A percentile compares a stretch with the other conserved stretches of the same genome.
These are phyloP conservation scores for Pachymerium ferrugineum DNA, from an alignment of 2,888 invertebrate species.

Conservation along the genomic window DNA sequence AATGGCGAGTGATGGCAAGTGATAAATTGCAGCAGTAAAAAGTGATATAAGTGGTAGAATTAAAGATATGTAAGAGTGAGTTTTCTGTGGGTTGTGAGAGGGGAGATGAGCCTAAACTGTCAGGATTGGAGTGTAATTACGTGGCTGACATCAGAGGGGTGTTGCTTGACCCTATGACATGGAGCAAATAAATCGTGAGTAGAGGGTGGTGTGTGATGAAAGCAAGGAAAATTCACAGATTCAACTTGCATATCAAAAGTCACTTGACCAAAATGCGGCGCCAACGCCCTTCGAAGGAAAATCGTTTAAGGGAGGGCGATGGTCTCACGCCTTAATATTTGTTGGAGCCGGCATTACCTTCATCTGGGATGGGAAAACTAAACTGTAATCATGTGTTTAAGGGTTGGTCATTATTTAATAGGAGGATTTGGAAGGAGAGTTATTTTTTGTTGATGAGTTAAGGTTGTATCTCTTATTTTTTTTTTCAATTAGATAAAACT, in stretches of 20 bases:
- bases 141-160: no score
- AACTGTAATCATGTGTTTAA: no score
- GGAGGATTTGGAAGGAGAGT: no score
- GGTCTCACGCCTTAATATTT: background rate
- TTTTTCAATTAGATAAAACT: no score
- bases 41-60: background rate
- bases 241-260: conserved; percentile 3
- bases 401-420: no score
- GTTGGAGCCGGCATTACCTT: no score
- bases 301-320: background rate
- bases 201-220: conserved; percentile 13
- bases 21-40: background rate
- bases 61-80: background rate
- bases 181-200: background rate
- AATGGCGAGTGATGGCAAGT: background rate
- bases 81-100: background rate
- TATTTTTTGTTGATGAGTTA: no score
- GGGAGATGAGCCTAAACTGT: background rate
- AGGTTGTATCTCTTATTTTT: no score
- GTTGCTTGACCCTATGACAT: background rate
- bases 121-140: background rate
- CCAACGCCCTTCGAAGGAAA: background rate
- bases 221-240: conserved; percentile 4
- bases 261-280: background rate
- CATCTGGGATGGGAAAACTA: no score